Evolutionary conservation across 2,888 invertebrate species (phyloP).

Genomic region (Pterobdella sp.): DNA sequence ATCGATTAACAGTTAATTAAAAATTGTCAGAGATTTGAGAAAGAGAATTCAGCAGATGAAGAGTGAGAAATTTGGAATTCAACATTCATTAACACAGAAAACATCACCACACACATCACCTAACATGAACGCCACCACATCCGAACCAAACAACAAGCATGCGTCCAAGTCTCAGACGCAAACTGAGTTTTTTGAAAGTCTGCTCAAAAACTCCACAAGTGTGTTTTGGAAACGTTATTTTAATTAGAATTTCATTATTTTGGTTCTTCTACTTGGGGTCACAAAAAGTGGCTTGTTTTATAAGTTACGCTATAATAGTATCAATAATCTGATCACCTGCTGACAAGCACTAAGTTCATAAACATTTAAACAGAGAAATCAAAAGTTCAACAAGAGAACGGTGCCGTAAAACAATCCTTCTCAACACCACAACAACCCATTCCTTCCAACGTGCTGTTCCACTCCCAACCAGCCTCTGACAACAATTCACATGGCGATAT

Average conservation of each 20-base stretch:
- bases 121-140: neutral
- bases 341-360: too few relatives aligned
- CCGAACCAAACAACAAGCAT: neutral
- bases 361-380: too few relatives aligned
- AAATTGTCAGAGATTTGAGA: constrained; percentile 7
- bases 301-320: too few relatives aligned
- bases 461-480: neutral
- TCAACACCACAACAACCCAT: too few relatives aligned
- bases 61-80: too few relatives aligned
- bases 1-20: neutral
- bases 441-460: too few relatives aligned
- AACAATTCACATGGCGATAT: neutral
- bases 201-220: constrained; percentile 3
- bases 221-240: neutral
- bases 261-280: too few relatives aligned
- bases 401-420: too few relatives aligned
- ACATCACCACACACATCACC: neutral
- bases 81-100: neutral
- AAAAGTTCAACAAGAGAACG: too few relatives aligned
- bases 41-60: constrained; percentile 20
- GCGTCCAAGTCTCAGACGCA: neutral
- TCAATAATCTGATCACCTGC: too few relatives aligned
- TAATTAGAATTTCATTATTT: neutral
- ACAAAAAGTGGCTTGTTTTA: too few relatives aligned
- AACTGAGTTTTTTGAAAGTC: constrained; percentile 5